These are phyloP conservation scores for Apodemus sylvaticus DNA, from an alignment of 2,113 vertebrate genomes.

Conservation along the genomic window DNA sequence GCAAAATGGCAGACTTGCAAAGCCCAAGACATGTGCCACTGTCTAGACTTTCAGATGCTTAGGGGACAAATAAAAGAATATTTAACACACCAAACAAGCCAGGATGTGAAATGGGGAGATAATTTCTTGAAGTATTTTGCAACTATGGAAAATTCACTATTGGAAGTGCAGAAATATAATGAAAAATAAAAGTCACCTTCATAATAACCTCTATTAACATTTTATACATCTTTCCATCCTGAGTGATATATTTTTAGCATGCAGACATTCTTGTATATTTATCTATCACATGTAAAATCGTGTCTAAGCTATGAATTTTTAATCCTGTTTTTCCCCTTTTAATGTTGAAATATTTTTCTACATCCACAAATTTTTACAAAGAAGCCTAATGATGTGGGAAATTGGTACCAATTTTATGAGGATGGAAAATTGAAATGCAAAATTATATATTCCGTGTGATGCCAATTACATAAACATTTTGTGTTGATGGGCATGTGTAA, in stretches of 20 bases:
- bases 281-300: background rate
- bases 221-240: background rate
- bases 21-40: background rate
- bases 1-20: background rate
- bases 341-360: slow-evolving; percentile 3
- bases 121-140: slow-evolving; percentile 4
- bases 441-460: background rate
- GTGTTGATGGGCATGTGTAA: background rate
- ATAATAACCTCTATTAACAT: background rate
- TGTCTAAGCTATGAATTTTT: background rate
- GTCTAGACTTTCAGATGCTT: background rate
- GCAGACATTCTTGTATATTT: background rate
- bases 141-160: background rate
- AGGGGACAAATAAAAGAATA: background rate
- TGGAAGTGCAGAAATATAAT: slow-evolving; percentile 13
- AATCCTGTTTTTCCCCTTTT: background rate
- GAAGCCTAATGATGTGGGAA: slow-evolving; percentile 54
- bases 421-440: slow-evolving; percentile 28
- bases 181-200: background rate
- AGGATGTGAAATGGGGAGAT: background rate
- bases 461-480: background rate
- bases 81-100: background rate
- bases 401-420: slow-evolving; percentile 40
- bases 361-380: slow-evolving; percentile 53
- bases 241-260: background rate